Base-by-base conservation (phyloP, 1,140 invertebrate genomes). In the Batillaria attramentaria region DNA sequence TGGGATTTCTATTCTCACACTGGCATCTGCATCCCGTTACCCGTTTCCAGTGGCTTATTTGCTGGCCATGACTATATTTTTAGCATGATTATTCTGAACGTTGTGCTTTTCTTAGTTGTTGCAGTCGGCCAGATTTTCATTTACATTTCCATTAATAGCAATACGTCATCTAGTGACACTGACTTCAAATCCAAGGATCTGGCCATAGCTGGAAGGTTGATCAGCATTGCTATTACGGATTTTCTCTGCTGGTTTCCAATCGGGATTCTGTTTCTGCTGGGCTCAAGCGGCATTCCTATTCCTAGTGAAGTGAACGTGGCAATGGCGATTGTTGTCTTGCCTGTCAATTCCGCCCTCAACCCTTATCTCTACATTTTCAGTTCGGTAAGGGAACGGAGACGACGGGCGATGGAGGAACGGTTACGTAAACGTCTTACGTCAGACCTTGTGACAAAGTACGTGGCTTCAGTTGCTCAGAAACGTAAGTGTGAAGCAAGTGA, bases 171-270 rank as follows among this genome's bases (percentile, higher is more conserved):
- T 5, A 65, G 4, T 5, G 4, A 68, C 4, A 20, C 28, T 39
- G n/a, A 6, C 28, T 8, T 20, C 35, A 39, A 33, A 41, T 68
- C 66, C 37, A 68, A 68, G 8, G 66, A 68, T 4, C 2, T 24
- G n/a, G 42, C 35, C 35, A 41, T 68, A 4, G 66, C 66, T 20
- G 6, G 66, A 6, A 35, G 66, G 39, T 39, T 68, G 28, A n/a
- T 68, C n/a, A 24, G 24, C 10, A 41, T 68, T 5, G 66, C 66
- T 39, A 3, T 68, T 6, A 41, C 66, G 35, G 66, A 68, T 39
- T 68, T 68, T 41, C 35, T 68, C 35, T 68, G 66, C 66, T 68
- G 66, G 66, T 68, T 68, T 24, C 66, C 66, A 20, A 68, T 68
- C n/a, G 66, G 66, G 1, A 24, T 68, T 24, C 35, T n/a, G 5